Conservation (phyloP, 2,888 invertebrate species). For the Polylopha cassiicola region DNA sequence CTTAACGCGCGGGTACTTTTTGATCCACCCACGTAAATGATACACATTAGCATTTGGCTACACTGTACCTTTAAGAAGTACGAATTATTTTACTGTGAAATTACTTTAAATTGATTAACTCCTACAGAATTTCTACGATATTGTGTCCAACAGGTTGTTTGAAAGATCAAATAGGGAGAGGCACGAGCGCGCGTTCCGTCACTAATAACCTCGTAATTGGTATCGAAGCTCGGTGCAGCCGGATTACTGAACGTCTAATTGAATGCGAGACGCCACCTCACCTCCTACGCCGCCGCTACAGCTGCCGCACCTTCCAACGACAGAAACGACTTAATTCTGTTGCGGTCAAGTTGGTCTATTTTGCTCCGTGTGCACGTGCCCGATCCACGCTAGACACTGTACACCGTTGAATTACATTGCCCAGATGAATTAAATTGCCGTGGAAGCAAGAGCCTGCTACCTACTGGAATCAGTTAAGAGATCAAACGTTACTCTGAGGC, state of each 20-base stretch:
- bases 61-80: too few relatives aligned
- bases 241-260: constrained; percentile 77
- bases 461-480: constrained; percentile 38
- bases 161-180: constrained; percentile 41
- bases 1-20: too few relatives aligned
- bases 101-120: too few relatives aligned
- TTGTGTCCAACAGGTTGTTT: constrained; percentile 2
- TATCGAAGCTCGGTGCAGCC: constrained; percentile 74
- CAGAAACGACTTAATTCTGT: constrained; percentile 57
- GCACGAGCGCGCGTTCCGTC: constrained; percentile 51
- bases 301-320: constrained; percentile 40
- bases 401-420: constrained; percentile 57
- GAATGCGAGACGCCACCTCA: constrained; percentile 69
- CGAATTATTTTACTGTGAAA: too few relatives aligned
- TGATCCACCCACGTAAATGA: too few relatives aligned
- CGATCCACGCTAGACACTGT: constrained; percentile 33
- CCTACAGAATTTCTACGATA: not conserved
- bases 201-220: constrained; percentile 77
- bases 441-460: constrained; percentile 42
- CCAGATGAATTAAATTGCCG: constrained; percentile 66
- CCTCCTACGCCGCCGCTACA: constrained; percentile 34
- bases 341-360: constrained; percentile 68
- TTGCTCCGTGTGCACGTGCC: constrained; percentile 54
- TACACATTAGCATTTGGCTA: too few relatives aligned
- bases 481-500: constrained; percentile 59